A percentile compares a stretch with the other conserved stretches of the same genome.
These are phyloP conservation scores for Lepidochrysops patricia DNA, from an alignment of 2,888 invertebrate genomes.

Conservation along the genomic window DNA sequence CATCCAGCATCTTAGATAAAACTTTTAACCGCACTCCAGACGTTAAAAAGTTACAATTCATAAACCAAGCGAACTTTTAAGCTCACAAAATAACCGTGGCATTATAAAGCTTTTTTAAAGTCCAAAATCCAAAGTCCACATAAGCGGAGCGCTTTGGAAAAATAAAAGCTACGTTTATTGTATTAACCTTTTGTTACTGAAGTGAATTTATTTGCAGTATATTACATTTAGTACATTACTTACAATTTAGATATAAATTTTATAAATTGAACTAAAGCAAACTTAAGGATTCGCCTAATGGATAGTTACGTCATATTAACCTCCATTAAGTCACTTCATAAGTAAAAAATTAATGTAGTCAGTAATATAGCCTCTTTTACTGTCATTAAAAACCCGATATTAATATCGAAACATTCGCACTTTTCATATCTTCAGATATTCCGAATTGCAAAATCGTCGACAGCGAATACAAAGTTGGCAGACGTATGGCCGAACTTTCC, in stretches of 20 bases:
- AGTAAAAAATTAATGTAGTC: too few relatives aligned
- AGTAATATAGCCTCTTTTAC: too few relatives aligned
- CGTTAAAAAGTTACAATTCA: conserved; percentile 20
- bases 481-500: conserved; percentile 43
- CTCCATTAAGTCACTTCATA: too few relatives aligned
- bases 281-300: too few relatives aligned
- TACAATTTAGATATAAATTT: too few relatives aligned
- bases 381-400: too few relatives aligned
- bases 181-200: too few relatives aligned
- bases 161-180: conserved; percentile 8
- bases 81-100: conserved; percentile 16
- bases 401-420: neutral
- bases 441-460: conserved; percentile 9
- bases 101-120: conserved; percentile 6
- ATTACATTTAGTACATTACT: too few relatives aligned
- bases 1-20: conserved; percentile 10
- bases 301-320: too few relatives aligned
- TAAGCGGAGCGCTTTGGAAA: neutral
- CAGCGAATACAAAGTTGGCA: conserved; percentile 27
- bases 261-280: too few relatives aligned
- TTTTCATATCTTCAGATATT: neutral
- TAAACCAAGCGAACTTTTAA: conserved; percentile 29
- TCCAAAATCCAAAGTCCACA: too few relatives aligned
- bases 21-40: conserved; percentile 14
- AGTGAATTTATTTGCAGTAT: neutral